These are phyloP conservation scores for Neoascia interrupta DNA, from an alignment of 2,888 invertebrate genomes.

Conservation along the genomic window DNA sequence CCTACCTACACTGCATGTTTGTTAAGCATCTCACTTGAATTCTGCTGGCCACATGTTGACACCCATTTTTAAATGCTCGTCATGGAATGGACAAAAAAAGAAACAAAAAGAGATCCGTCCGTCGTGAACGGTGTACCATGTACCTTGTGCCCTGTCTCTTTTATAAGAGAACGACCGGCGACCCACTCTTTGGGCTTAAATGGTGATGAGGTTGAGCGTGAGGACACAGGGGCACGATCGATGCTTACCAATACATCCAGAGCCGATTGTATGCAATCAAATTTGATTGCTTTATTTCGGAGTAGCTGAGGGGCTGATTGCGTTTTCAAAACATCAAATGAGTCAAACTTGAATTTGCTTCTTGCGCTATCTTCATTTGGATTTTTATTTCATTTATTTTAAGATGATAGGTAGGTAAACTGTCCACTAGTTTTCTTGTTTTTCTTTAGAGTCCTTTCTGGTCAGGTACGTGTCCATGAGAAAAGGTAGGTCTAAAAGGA, in stretches of 20 bases:
- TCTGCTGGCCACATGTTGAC: constrained; percentile 50
- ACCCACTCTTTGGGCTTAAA: not conserved
- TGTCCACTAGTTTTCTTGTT: too few species aligned
- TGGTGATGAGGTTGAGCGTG: not conserved
- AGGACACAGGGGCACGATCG: constrained; percentile 1
- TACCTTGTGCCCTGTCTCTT: too few species aligned
- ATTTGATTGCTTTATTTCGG: constrained; percentile 61
- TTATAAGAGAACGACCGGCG: not conserved
- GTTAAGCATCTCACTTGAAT: constrained; percentile 35
- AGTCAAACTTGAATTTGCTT: constrained; percentile 10
- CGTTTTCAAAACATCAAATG: constrained; percentile 20
- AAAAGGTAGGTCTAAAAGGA: not conserved
- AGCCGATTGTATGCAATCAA: constrained; percentile 50
- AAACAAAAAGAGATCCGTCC: not conserved
- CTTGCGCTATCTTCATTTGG: not conserved
- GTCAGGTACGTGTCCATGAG: not conserved
- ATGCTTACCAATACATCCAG: constrained; percentile 25
- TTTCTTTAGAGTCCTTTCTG: not conserved
- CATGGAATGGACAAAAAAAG: not conserved
- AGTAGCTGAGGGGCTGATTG: constrained; percentile 29
- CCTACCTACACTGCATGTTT: constrained; percentile 25
- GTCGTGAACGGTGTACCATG: not conserved
- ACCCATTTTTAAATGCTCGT: constrained; percentile 52
- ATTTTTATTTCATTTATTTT: not conserved
- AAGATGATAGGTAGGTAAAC: too few species aligned